phyloP scores from a whole-genome alignment of 37 sponge, comb jelly and placozoan genomes.

The Spongia lamella region DNA sequence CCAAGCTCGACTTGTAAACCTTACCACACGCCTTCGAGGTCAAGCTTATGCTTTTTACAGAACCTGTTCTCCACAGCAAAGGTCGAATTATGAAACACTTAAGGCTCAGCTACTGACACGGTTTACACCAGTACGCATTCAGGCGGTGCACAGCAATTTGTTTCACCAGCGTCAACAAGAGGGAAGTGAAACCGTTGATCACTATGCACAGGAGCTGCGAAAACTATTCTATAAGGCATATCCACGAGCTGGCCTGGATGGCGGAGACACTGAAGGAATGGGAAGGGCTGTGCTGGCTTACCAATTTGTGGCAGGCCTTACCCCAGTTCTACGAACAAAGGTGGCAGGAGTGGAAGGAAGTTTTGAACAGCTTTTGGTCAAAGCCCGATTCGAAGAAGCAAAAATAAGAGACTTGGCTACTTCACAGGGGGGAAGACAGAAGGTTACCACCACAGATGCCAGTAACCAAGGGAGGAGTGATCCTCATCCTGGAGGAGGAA shows the following conservation, averaged over 20 bases:
- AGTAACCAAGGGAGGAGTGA: too few relatives aligned
- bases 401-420: constrained; percentile 24
- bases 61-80: constrained; percentile 32
- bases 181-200: constrained; percentile 34
- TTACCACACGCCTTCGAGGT: constrained; percentile 34
- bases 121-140: constrained; percentile 43
- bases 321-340: constrained; percentile 22
- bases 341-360: constrained; percentile 43
- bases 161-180: constrained; percentile 49
- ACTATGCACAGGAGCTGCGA: constrained; percentile 46
- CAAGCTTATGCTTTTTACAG: constrained; percentile 53
- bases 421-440: neutral
- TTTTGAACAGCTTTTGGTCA: constrained; percentile 33
- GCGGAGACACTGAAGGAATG: constrained; percentile 39
- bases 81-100: constrained; percentile 23
- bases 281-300: constrained; percentile 39
- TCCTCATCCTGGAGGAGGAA: too few relatives aligned
- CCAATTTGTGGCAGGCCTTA: constrained; percentile 53
- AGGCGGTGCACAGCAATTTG: constrained; percentile 25
- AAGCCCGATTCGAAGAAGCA: constrained; percentile 56
- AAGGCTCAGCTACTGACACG: constrained; percentile 30
- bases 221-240: constrained; percentile 47
- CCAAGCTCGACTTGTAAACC: constrained; percentile 33
- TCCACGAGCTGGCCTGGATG: neutral
- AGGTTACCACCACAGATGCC: neutral